Conservation (phyloP, 2,113 vertebrate species). For the Diphyllodes magnificus region DNA sequence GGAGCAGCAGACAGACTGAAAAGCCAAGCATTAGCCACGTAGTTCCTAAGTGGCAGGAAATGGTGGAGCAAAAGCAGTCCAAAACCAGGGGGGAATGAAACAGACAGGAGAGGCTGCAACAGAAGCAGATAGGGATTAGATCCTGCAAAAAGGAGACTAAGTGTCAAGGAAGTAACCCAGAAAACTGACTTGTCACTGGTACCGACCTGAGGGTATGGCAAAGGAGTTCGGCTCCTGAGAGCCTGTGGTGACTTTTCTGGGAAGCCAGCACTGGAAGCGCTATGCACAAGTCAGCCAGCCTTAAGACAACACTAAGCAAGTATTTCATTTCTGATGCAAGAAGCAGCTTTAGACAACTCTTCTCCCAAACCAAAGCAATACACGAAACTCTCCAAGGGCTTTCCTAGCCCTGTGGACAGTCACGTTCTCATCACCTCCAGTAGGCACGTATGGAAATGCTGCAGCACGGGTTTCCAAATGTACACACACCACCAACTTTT, state of each 20-base stretch:
- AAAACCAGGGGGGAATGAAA: accelerated
- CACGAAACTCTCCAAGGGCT: background rate
- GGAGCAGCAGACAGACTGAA: background rate
- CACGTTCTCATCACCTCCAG: background rate
- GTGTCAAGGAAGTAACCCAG: background rate
- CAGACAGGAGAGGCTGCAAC: background rate
- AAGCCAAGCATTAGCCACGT: background rate
- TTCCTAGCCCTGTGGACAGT: background rate
- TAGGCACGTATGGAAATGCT: accelerated
- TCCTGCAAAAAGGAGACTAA: background rate
- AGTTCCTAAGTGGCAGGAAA: background rate
- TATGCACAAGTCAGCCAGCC: background rate
- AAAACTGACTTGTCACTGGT: accelerated
- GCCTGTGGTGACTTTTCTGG: background rate
- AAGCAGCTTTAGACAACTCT: background rate
- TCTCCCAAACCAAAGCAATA: background rate
- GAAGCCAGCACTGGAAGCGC: background rate
- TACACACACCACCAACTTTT: background rate
- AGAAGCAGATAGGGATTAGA: background rate
- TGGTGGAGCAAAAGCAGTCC: background rate
- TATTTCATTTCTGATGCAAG: background rate
- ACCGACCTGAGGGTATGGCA: background rate
- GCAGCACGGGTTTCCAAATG: background rate
- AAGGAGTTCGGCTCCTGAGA: background rate
- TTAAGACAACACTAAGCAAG: background rate